Base-by-base conservation (phyloP, 2,888 invertebrate genomes). In the Hypomecis punctinalis region DNA sequence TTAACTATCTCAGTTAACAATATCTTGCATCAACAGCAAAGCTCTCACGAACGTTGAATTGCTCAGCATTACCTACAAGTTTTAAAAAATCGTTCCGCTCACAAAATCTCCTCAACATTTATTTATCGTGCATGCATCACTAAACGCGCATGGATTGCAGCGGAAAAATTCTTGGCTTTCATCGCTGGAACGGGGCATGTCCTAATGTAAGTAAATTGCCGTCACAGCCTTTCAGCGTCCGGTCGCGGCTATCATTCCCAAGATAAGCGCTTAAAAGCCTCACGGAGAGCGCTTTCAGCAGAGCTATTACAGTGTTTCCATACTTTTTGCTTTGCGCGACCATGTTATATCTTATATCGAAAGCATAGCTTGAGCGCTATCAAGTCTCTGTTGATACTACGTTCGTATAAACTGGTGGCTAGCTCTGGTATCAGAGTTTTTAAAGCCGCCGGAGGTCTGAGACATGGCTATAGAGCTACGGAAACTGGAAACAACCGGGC, bases 221-320 rank as follows among this genome's bases (percentile, higher is more conserved):
- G 89, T 90, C 89, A 84, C 86, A 85, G 88, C 89, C 89, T 91
- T 90, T 88, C 91, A 89, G 80, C 86, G 89, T 88, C 90, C 90
- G 90, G 90, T 83, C 85, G 82, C 84, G 88, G 89, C 91, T 91
- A 92, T 92, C 93, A 91, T 90, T 90, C 85, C 82, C 89, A 90
- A 91, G 93, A 92, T 92, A 91, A 92, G 91, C 92, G 91, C 90
- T 92, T 91, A 92, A 92, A 92, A 92, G 93, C 93, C 84, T 87
- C 85, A 85, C 81, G 87, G 84, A 89, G 88, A 91, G 83, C 87
- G 90, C 88, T 91, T 91, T 91, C 88, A 90, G 86, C 82, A 81
- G 83, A 78, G 85, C 86, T 89, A 86, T 88, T 90, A 88, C 86
- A 74, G 79, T 82, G 80, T 81, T 84, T 79, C 81, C 79, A 79